A percentile compares a stretch with the other conserved stretches of the same genome.
Conservation (phyloP, 2,888 invertebrate genomes). For the Azorinus chamasolen region DNA sequence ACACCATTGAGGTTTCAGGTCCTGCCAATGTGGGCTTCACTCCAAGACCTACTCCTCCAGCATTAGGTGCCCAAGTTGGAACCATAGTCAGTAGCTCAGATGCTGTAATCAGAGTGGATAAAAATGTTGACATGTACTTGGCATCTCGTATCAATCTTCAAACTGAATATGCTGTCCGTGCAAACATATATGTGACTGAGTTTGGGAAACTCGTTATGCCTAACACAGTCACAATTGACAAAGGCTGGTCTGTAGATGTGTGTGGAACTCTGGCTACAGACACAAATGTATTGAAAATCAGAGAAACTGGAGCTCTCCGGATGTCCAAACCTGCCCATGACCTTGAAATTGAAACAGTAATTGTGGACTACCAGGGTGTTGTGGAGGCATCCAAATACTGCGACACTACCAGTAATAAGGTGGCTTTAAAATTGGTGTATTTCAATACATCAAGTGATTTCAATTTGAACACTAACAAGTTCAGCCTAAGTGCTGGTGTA, state of each 20-base stretch:
- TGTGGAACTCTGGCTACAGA: conserved; percentile 68
- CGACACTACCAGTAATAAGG: conserved; percentile 33
- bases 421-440: conserved; percentile 30
- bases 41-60: conserved; percentile 27
- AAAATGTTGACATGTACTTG: conserved; percentile 55
- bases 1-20: conserved; percentile 51
- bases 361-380: conserved; percentile 61
- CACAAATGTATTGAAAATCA: conserved; percentile 54
- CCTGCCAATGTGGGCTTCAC: conserved; percentile 53
- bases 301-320: conserved; percentile 58
- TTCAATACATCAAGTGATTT: conserved; percentile 56
- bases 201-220: conserved; percentile 68
- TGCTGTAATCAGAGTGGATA: conserved; percentile 56
- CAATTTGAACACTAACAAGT: conserved; percentile 37
- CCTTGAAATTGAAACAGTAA: conserved; percentile 45
- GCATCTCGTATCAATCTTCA: conserved; percentile 33
- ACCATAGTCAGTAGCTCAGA: conserved; percentile 52
- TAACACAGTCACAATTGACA: conserved; percentile 59
- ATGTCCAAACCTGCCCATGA: conserved; percentile 61
- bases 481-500: conserved; percentile 22
- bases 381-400: conserved; percentile 59
- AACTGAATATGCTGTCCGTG: conserved; percentile 37
- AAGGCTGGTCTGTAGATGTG: conserved; percentile 59
- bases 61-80: conserved; percentile 58
- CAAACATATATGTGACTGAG: conserved; percentile 59